Base-by-base conservation (phyloP, 37 sponge, comb jelly and placozoan species). In the Agelas oroides region DNA sequence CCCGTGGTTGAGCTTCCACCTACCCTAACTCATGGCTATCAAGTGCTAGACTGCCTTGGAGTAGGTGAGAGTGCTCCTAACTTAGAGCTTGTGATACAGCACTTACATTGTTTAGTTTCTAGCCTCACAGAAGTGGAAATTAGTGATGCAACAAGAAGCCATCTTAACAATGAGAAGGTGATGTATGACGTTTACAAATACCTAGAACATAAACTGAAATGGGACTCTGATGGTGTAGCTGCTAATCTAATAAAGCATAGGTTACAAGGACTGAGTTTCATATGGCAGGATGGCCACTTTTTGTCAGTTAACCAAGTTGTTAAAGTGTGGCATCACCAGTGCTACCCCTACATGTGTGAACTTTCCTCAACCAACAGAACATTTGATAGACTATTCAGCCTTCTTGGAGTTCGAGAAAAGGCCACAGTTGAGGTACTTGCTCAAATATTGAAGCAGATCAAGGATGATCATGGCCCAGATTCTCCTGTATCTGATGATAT, bases 271-370 rank as follows among this genome's bases (percentile, higher is more conserved):
- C 1, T 76, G 21, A 53, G 37, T 40, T 81, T 81, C 31, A 86
- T 91, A 21, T 91, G 91, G 91, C 82, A 86, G 60, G 72, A 70
- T 30, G 73, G 76, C 16, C 15, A 55, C 19, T 82, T 91, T 52
- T 61, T 66, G n/a, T 23, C 27, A 2, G 55, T 59, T 32, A 37
- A 70, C 19, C 77, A 77, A 33, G 83, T 86, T 33, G 36, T 81
- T 18, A 27, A 6, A 3, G 6, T 73, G 14, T 77, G 78, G 61
- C 30, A 3, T 28, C 30, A 69, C 23, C 25, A 63, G 16, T 84
- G 66, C 37, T 20, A 39, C n/a, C 86, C 87, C 3, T 91, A 86
- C 58, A 17, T 91, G 28, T 66, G 71, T 81, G 64, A 73, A 37
- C 35, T 81, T 31, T 80, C 86, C 46, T 2, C 33, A 27, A n/a